A percentile compares a stretch with the other conserved stretches of the same genome.
Evolutionary conservation across 1,140 invertebrate species (phyloP).

Genomic region (Nasonia giraulti): DNA sequence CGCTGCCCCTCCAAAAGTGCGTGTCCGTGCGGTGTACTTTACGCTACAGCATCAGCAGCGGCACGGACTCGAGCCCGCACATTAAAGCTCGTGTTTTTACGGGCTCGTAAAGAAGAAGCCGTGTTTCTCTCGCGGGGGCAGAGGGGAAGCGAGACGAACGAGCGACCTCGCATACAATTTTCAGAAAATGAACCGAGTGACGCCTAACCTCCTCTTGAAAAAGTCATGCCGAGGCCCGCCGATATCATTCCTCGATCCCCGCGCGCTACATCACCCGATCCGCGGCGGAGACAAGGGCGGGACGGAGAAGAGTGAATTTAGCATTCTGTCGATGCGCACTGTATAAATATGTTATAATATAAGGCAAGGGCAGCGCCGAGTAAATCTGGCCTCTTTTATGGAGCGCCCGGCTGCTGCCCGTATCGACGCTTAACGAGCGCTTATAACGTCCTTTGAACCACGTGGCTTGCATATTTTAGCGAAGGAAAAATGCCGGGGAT

Average conservation of each 20-base stretch:
- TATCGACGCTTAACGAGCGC: not conserved
- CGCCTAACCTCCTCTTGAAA: constrained; percentile 14
- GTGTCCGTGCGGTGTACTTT: not conserved
- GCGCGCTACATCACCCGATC: not conserved
- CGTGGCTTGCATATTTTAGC: not conserved
- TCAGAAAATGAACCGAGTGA: constrained; percentile 31
- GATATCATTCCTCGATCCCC: not conserved
- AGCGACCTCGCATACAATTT: constrained; percentile 44
- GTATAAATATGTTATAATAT: not conserved
- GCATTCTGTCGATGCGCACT: not conserved
- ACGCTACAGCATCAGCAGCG: not conserved
- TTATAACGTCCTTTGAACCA: not conserved
- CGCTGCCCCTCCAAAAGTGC: not conserved
- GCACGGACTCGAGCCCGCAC: not conserved
- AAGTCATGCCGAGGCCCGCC: constrained; percentile 3
- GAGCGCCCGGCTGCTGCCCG: not conserved
- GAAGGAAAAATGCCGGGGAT: not conserved
- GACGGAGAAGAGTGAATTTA: not conserved
- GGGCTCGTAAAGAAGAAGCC: constrained; percentile 35
- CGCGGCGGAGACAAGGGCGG: not conserved
- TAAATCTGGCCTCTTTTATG: not conserved
- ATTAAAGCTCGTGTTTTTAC: constrained; percentile 44
- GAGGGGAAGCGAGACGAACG: constrained; percentile 1
- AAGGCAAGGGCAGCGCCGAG: no score
- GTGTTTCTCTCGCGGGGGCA: not conserved